Percentiles rank a stretch among this genome's conserved stretches.
Evolutionary conservation across 2,797 vertebrate species (phyloP).

Genomic region (Spondyliosoma cantharus): DNA sequence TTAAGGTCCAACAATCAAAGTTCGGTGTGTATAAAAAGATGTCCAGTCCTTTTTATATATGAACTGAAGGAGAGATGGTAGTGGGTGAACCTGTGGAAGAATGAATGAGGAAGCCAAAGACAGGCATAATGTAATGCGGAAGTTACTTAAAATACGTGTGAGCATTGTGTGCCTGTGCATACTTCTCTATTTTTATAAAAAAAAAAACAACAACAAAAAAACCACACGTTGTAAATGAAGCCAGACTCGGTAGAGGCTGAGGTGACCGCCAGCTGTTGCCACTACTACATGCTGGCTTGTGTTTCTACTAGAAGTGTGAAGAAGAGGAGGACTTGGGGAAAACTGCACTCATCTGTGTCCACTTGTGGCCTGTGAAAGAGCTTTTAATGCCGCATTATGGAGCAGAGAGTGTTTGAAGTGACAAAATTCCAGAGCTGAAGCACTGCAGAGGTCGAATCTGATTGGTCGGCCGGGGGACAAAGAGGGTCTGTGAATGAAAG

Average conservation of each 20-base stretch:
- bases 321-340: constrained; percentile 16
- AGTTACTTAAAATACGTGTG: constrained; percentile 33
- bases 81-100: constrained; percentile 68
- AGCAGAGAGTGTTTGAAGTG: constrained; percentile 35
- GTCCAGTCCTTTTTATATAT: constrained; percentile 28
- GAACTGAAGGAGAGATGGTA: constrained; percentile 24
- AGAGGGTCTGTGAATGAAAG: constrained; percentile 40
- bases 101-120: constrained; percentile 72
- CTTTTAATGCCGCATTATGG: neutral
- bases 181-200: constrained; percentile 65
- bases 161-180: constrained; percentile 53
- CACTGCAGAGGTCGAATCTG: constrained; percentile 15
- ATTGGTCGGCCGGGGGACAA: constrained; percentile 3
- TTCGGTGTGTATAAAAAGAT: constrained; percentile 10
- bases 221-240: constrained; percentile 51
- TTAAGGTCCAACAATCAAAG: neutral
- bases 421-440: constrained; percentile 45
- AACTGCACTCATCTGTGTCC: constrained; percentile 16
- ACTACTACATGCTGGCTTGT: neutral
- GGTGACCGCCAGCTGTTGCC: constrained; percentile 46
- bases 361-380: neutral
- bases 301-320: constrained; percentile 21
- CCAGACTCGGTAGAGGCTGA: constrained; percentile 39
- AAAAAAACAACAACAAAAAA: too few relatives aligned
- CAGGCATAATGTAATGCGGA: constrained; percentile 36